Evolutionary conservation across 2,888 invertebrate species (phyloP).

Genomic region (Calliphora vomitoria): DNA sequence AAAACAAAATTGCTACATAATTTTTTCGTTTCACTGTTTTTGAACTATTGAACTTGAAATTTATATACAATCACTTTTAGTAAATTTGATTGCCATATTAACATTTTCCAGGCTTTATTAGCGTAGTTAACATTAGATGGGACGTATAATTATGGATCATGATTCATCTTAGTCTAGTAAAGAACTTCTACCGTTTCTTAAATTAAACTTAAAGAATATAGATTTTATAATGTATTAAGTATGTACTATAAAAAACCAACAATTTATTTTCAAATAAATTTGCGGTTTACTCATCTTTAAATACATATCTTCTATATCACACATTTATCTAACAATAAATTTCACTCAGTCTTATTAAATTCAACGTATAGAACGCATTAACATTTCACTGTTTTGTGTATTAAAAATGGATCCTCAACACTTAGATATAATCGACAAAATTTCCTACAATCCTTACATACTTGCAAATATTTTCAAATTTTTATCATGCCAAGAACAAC

Average conservation of each 20-base stretch:
- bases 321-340: not conserved
- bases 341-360: not conserved
- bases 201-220: no score
- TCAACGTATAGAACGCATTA: not conserved
- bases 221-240: no score
- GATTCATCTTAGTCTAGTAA: no score
- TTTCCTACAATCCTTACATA: slow-evolving; percentile 27
- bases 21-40: no score
- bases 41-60: no score
- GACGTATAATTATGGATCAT: no score
- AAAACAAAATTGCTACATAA: no score
- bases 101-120: no score
- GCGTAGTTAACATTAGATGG: no score
- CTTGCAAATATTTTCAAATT: slow-evolving; percentile 44
- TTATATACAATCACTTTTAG: no score
- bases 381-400: not conserved
- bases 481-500: slow-evolving; percentile 41
- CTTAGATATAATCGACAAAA: not conserved
- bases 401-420: not conserved
- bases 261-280: not conserved
- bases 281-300: not conserved
- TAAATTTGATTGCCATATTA: not conserved
- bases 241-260: not conserved
- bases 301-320: not conserved
- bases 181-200: no score